These are phyloP conservation scores for Apostichopus californicus DNA, from an alignment of 35 echinoderm and acorn worm genomes.

Conservation along the genomic window DNA sequence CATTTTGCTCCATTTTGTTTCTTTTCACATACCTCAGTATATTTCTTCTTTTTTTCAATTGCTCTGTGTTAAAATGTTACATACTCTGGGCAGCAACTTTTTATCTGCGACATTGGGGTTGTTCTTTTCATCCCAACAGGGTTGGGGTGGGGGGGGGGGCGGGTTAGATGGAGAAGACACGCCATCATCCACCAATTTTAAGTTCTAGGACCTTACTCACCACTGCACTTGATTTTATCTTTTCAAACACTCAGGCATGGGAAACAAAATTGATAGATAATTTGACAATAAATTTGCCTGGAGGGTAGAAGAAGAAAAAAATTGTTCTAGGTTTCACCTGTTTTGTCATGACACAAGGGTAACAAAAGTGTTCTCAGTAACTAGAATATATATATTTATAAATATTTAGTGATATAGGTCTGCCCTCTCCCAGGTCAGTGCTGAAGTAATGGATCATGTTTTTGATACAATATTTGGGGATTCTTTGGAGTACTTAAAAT, in stretches of 20 bases:
- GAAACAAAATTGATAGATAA: slow-evolving; percentile 13
- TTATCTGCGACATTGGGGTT: no score
- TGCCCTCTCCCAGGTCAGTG: no score
- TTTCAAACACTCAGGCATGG: neutral
- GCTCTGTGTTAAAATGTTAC: no score
- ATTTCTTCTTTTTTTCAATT: neutral
- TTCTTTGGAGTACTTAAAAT: neutral
- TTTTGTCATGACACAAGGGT: neutral
- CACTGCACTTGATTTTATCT: no score
- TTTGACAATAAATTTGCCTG: slow-evolving; percentile 14
- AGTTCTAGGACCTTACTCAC: no score
- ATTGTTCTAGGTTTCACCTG: neutral
- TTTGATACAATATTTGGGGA: slow-evolving; percentile 12
- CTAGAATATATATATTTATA: no score
- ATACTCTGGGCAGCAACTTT: no score
- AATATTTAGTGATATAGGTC: no score
- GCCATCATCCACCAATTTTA: no score
- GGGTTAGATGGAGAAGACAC: no score
- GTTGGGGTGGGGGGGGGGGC: no score
- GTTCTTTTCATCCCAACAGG: no score
- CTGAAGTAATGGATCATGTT: neutral
- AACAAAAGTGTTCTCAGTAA: neutral
- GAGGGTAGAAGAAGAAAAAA: neutral
- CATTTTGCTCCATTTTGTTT: neutral
- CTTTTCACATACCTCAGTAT: neutral